phyloP scores from a whole-genome alignment of 2,888 invertebrate genomes.

The Drosophila paramelanica region DNA sequence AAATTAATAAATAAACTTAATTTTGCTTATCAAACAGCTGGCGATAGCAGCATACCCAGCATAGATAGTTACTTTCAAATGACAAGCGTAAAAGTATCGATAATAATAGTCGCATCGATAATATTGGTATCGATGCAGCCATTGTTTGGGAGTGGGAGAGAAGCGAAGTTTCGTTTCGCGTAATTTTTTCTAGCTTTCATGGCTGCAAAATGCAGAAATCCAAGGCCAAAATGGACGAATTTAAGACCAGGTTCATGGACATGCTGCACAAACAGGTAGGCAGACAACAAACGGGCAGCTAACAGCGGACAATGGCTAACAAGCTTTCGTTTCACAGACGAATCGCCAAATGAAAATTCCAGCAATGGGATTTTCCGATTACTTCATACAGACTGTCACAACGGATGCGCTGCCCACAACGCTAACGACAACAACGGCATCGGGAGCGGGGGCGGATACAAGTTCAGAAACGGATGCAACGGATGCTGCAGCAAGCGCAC shows the following conservation, averaged over 20 bases:
- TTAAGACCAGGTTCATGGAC: constrained; percentile 84
- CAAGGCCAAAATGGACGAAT: constrained; percentile 84
- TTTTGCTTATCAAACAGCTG: neutral
- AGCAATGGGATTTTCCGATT: constrained; percentile 85
- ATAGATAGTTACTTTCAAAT: neutral
- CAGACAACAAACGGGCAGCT: neutral
- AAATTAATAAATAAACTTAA: too few species aligned
- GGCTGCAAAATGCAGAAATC: constrained; percentile 75
- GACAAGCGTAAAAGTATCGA: constrained; percentile 19
- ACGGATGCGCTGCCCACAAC: constrained; percentile 66
- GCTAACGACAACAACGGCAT: constrained; percentile 15
- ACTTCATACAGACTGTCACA: constrained; percentile 84
- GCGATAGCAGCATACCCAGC: constrained; percentile 14
- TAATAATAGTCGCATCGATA: constrained; percentile 15
- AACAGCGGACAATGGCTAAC: neutral
- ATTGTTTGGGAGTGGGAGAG: constrained; percentile 49
- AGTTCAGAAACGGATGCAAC: constrained; percentile 57
- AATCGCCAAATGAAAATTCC: constrained; percentile 85
- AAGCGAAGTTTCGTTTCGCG: constrained; percentile 53
- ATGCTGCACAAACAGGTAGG: constrained; percentile 84
- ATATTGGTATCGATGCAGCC: constrained; percentile 15
- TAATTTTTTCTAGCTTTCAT: constrained; percentile 64
- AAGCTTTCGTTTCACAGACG: constrained; percentile 54
- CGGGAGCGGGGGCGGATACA: constrained; percentile 15
- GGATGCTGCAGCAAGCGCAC: constrained; percentile 51